Base-by-base conservation (phyloP, 2,797 vertebrate genomes). In the Pseudochromis fuscus region DNA sequence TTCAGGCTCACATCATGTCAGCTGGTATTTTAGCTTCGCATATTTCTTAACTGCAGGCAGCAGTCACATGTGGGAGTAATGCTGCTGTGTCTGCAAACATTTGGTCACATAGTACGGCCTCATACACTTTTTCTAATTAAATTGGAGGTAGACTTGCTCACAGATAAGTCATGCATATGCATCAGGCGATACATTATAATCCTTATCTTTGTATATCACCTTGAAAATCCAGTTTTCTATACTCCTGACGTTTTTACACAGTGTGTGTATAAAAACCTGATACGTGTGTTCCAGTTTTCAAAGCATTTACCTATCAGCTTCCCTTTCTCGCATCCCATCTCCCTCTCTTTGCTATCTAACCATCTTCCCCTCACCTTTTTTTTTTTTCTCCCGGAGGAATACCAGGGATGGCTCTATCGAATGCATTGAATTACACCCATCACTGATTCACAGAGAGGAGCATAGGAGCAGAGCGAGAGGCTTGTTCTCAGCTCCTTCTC, bases 381-480 rank as follows among this genome's bases (percentile, higher is more conserved):
- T 70, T 64, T 67, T 51, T 27, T 65, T 33, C 42, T 78, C 89
- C 68, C 80, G 4, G 50, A 58, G 78, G 86, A 90, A 62, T 70
- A 73, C 58, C 53, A n/a, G 59, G 48, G 63, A 75, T 42, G 13
- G 67, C 77, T 89, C 67, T 44, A 76, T 87, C 50, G 25, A 85
- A 82, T 87, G 80, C 82, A 82, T 53, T 84, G 79, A 89, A 91
- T 92, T 90, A 90, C 88, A 89, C 86, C 70, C 90, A 82, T 88
- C 85, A 72, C 80, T 87, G 89, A 81, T 81, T 90, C 56, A 38
- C 55, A 75, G 77, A 80, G 75, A 13, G 19, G 68, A 70, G 76
- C 72, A 68, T 24, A 59, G 74, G 60, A 74, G 63, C 70, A 25
- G 66, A 67, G 68, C 69, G 72, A 75, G 45, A 35, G 19, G 64